phyloP scores from a whole-genome alignment of 2,113 vertebrate species.

The Misgurnus anguillicaudatus region DNA sequence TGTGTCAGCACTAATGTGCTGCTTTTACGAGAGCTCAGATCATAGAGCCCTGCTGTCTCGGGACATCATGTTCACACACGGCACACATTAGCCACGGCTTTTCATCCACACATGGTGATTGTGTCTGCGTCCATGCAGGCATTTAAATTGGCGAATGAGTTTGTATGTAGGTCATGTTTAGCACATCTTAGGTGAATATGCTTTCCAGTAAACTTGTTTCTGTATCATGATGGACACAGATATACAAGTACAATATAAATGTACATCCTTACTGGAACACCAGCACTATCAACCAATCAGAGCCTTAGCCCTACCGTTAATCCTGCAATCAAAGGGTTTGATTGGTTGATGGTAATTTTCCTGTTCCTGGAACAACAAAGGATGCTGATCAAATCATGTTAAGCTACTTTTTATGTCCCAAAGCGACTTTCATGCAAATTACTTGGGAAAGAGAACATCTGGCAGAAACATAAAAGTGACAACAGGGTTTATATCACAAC shows the following conservation, averaged over 20 bases:
- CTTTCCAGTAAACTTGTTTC: not conserved
- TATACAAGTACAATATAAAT: too few relatives aligned
- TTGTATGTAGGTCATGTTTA: not conserved
- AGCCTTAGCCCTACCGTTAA: too few relatives aligned
- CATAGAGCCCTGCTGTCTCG: conserved; percentile 37
- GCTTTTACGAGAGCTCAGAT: conserved; percentile 43
- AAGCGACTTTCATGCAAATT: not conserved
- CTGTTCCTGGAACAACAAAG: not conserved
- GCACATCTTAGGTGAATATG: conserved; percentile 5
- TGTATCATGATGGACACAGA: too few relatives aligned
- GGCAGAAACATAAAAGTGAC: not conserved
- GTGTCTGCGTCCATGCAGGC: not conserved
- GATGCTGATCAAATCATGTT: not conserved
- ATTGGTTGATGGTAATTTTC: too few relatives aligned
- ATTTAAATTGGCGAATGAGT: conserved; percentile 12
- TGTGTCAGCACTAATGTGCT: conserved; percentile 48
- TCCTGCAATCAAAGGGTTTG: too few relatives aligned
- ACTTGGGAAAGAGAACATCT: not conserved
- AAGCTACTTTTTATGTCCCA: not conserved
- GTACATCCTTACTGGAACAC: too few relatives aligned
- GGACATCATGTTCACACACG: conserved; percentile 47
- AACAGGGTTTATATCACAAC: not conserved
- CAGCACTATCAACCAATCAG: too few relatives aligned
- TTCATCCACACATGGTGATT: not conserved
- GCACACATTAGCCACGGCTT: conserved; percentile 16